phyloP scores from a whole-genome alignment of 2,797 vertebrate species.

The Protosalanx chinensis region DNA sequence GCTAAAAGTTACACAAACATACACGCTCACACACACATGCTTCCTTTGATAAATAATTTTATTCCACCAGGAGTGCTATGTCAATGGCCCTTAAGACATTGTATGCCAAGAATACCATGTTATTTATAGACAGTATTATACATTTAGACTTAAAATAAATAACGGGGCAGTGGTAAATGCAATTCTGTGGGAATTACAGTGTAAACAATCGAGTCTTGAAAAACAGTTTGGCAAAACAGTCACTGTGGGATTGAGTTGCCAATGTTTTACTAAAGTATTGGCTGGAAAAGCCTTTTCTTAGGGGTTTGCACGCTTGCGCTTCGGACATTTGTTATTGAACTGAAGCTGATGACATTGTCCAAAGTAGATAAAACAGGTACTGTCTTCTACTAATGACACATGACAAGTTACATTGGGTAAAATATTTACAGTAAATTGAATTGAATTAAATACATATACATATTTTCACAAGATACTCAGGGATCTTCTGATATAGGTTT shows the following conservation, averaged over 20 bases:
- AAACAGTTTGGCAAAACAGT: neutral
- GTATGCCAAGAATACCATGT: conserved; percentile 65
- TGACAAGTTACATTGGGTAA: neutral
- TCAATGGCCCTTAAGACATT: conserved; percentile 65
- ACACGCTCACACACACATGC: conserved; percentile 64
- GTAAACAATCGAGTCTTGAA: conserved; percentile 32
- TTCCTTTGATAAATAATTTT: conserved; percentile 78
- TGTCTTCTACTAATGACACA: neutral
- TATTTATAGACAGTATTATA: conserved; percentile 62
- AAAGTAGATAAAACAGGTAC: too few relatives aligned
- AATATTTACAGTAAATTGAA: neutral
- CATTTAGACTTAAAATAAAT: conserved; percentile 66
- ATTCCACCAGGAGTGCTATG: conserved; percentile 66
- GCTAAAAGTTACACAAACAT: conserved; percentile 14
- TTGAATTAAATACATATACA: neutral
- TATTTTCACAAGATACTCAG: neutral
- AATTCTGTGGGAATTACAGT: conserved; percentile 10
- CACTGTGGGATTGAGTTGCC: neutral
- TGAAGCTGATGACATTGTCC: neutral
- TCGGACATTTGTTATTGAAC: neutral
- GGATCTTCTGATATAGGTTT: neutral
- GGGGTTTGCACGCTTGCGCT: neutral
- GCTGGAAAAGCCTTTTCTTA: neutral
- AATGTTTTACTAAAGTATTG: neutral
- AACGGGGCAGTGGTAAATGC: conserved; percentile 31